Conservation (phyloP, 2,888 invertebrate genomes). For the Bursaphelenchus okinawaensis region DNA sequence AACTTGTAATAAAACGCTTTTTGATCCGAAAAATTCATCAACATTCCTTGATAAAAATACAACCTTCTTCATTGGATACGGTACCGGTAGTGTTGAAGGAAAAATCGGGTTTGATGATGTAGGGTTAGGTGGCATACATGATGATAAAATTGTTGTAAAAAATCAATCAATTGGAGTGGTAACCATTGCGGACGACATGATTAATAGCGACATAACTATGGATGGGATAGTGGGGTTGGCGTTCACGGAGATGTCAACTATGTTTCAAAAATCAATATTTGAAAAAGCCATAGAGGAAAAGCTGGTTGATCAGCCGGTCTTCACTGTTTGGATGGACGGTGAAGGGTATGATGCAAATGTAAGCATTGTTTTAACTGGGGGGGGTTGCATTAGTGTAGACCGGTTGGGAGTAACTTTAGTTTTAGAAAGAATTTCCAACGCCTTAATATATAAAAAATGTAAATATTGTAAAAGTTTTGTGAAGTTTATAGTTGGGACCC, state of each 20-base stretch:
- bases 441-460: too few species aligned
- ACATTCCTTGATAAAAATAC: too few species aligned
- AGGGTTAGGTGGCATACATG: background rate
- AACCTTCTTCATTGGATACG: too few species aligned
- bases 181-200: background rate
- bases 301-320: background rate
- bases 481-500: too few species aligned
- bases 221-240: constrained; percentile 11
- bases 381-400: too few species aligned
- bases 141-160: background rate
- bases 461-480: too few species aligned
- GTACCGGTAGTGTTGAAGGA: background rate
- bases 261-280: background rate
- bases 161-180: background rate
- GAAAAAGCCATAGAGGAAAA: background rate
- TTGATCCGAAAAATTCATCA: too few species aligned
- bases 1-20: too few species aligned
- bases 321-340: constrained; percentile 7
- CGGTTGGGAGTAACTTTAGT: too few species aligned
- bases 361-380: background rate
- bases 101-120: background rate
- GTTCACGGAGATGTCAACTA: background rate
- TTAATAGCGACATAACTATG: too few species aligned
- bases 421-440: too few species aligned
- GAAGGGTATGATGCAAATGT: background rate